Evolutionary conservation across 2,888 invertebrate species (phyloP), one percentile per base, ranked within the genome.

Genomic region (Zonitis immaculata): DNA sequence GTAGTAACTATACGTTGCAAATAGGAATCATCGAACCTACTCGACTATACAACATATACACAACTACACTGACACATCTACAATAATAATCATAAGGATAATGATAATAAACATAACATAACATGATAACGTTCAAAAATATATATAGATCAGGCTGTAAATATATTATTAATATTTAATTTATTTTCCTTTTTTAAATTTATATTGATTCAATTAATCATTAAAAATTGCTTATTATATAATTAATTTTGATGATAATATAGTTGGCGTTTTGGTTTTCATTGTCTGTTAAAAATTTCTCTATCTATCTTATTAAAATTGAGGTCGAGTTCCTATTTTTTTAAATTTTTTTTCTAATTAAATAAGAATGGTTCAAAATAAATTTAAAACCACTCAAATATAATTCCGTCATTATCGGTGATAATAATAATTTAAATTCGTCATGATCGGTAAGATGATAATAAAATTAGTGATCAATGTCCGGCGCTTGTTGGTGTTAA

Each of bases 401-500:
- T n/a, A n/a, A n/a, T n/a, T n/a, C n/a, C n/a, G n/a, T n/a, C n/a
- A n/a, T n/a, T n/a, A n/a, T n/a, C n/a, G n/a, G n/a, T n/a, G n/a
- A n/a, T n/a, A n/a, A n/a, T n/a, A n/a, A n/a, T n/a, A 25, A 28
- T 44, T 44, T n/a, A 49, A 16, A 26, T 42, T 20, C n/a, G 49
- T 49, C 49, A 30, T 44, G 27, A 20, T 44, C 49, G 27, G 28
- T 2, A n/a, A 28, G 30, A 12, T 32, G 12, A 12, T 3, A 14
- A 4, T 32, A 12, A 30, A 12, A 6, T 5, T 30, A 14, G 14
- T 32, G 3, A 3, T 80, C 79, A 81, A 79, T 75, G 76, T 51
- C 75, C 76, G 51, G 77, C 76, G 66, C 76, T 82, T 68, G 83
- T 82, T 58, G 81, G 80, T 56, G 80, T 77, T 67, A 82, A 76